Base-by-base conservation (phyloP, 2,113 vertebrate genomes). In the Leucopsar rothschildi region DNA sequence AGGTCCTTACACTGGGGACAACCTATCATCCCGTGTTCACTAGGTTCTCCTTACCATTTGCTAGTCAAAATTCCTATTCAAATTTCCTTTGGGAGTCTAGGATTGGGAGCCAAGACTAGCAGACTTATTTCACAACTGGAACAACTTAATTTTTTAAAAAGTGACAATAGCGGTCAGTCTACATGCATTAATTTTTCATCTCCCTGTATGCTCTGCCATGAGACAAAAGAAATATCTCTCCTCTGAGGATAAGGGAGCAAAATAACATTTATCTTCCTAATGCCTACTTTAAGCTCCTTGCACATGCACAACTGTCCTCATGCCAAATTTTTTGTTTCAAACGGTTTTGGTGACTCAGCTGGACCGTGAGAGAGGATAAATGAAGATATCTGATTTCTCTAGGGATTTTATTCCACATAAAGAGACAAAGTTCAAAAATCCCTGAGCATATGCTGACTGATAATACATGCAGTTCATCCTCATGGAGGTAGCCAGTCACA, bases 301-400 rank as follows among this genome's bases (percentile, higher is more conserved):
- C 42, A 76, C 9, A 29, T n/a, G 23, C 18, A 57, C 60, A 66
- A 35, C 28, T 39, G 52, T 39, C 44, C 21, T 81, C 17, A 72
- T n/a, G 28, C 22, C 64, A 73, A n/a, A 6, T 45, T 63, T 78
- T 79, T 64, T 86, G 28, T 87, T 96, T 84, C n/a, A 49, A 28
- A 61, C 10, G 37, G 4, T 27, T 80, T 61, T 44, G 37, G 28
- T 66, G 33, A 73, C 45, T 80, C n/a, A 65, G 16, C 11, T 42
- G 56, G 64, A 15, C 40, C n/a, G 28, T 18, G 23, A 60, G 39
- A 65, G 24, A 53, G 31, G 52, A 66, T 40, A 70, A 79, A 66
- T 42, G n/a, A 71, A 89, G 39, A 45, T 6, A 69, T 12, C 15
- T 49, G 45, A 78, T 81, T 84, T 66, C 31, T n/a, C 64, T 47